Base-by-base conservation (phyloP, 2,113 vertebrate species). In the Callithrix jacchus region DNA sequence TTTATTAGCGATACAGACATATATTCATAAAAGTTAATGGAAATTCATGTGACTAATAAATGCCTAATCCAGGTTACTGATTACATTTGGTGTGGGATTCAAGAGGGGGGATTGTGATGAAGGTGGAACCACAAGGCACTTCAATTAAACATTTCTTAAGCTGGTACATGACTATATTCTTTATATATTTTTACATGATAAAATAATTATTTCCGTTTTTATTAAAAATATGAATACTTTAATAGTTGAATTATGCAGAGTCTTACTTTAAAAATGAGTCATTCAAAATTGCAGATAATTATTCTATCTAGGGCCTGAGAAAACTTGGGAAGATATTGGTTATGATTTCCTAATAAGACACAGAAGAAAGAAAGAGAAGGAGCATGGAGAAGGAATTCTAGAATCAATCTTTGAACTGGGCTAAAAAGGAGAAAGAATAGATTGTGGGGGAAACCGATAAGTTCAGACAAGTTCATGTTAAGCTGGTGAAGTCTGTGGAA, bases 181-280 rank as follows among this genome's bases (percentile, higher is more conserved):
- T 84, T 61, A 64, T 11, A 71, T 73, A 84, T 84, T 61, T 88
- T 79, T 47, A 88, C 35, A 25, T 73, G 52, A 95, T 32, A 76
- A 32, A 68, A 20, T 73, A 73, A 82, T 80, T 68, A 14, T 52
- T 73, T 64, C 52, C n/a, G 64, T 30, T 56, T 91, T 49, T 88
- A 85, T 92, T 95, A 40, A 79, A 74, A 95, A 84, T 70, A 76
- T 17, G 37, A 88, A 79, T 56, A 66, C 42, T 42, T 83, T 56
- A 80, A 66, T 52, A 74, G 35, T 76, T 86, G 84, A 89, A 58
- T 23, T 80, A 80, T 37, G 17, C 49, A 73, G 37, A 73, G 14
- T 6, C 21, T 74, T 82, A 52, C 45, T 54, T 87, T 66, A 40
- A 14, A 89, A 94, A 92, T 74, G 25, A 92, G 40, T 66, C 77